Percentiles rank a stretch among this genome's conserved stretches.
phyloP scores from a whole-genome alignment of 2,797 vertebrate genomes.

The Poeciliopsis paucimaculata region DNA sequence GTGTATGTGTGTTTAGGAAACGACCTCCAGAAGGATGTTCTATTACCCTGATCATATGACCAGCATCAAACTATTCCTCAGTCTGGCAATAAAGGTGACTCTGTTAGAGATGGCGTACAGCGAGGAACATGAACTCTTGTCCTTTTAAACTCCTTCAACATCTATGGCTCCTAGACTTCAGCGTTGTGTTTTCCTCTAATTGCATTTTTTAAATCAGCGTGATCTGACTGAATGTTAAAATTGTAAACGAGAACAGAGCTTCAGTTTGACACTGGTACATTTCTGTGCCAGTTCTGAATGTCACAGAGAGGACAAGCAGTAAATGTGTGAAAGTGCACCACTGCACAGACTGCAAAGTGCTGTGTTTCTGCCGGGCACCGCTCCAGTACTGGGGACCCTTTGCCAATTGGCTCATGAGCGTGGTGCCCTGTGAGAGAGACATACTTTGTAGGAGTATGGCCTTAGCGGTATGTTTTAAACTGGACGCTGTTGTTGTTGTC shows the following conservation, averaged over 20 bases:
- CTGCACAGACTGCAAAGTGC: constrained; percentile 56
- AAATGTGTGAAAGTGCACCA: constrained; percentile 35
- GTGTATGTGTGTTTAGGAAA: constrained; percentile 26
- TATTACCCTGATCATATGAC: constrained; percentile 52
- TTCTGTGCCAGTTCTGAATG: constrained; percentile 34
- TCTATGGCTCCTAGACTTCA: neutral
- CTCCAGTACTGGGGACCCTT: constrained; percentile 15
- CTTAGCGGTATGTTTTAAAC: constrained; percentile 22
- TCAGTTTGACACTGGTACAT: constrained; percentile 22
- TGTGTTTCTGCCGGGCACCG: constrained; percentile 36
- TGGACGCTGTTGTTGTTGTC: neutral
- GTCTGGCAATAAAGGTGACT: constrained; percentile 39
- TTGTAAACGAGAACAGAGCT: neutral
- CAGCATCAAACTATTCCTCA: constrained; percentile 36
- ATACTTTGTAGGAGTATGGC: constrained; percentile 32
- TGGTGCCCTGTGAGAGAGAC: constrained; percentile 33
- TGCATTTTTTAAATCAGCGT: constrained; percentile 15
- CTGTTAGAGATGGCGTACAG: constrained; percentile 34
- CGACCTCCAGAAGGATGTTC: constrained; percentile 17
- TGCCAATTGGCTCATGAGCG: constrained; percentile 62
- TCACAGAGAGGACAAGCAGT: constrained; percentile 22
- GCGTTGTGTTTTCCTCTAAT: neutral
- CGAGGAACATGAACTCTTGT: constrained; percentile 27
- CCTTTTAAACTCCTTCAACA: neutral
- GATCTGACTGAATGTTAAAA: neutral